Conservation (phyloP, 2,888 invertebrate species). For the Ophioninae sp. region DNA sequence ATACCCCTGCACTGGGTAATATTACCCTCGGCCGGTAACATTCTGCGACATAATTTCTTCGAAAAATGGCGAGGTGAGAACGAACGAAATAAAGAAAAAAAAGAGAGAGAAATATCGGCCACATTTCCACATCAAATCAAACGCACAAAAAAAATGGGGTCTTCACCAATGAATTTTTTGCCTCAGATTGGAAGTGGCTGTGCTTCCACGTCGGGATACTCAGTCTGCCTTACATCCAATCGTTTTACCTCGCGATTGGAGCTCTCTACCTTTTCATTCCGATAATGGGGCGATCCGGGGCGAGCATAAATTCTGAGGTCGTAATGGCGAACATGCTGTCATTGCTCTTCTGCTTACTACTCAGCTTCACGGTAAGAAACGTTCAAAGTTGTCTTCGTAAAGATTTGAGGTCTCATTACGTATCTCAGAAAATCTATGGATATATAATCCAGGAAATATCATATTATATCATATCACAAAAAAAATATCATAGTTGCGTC, state of each 20-base stretch:
- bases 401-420: too few relatives aligned
- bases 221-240: conserved; percentile 85
- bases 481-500: too few relatives aligned
- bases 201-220: conserved; percentile 83
- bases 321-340: conserved; percentile 83
- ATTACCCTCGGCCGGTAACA: conserved; percentile 83
- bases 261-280: conserved; percentile 90
- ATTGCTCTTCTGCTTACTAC: conserved; percentile 80
- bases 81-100: conserved; percentile 14
- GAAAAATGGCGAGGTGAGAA: conserved; percentile 82
- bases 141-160: conserved; percentile 11
- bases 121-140: too few relatives aligned
- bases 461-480: background rate
- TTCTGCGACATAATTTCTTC: conserved; percentile 82
- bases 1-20: conserved; percentile 86
- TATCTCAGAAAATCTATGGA: background rate
- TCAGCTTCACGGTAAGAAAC: conserved; percentile 80
- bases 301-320: conserved; percentile 87
- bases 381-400: background rate
- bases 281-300: conserved; percentile 90
- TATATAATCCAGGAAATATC: background rate
- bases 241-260: conserved; percentile 87
- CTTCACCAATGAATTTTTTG: background rate
- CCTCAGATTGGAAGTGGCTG: conserved; percentile 83
- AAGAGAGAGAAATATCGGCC: background rate